Evolutionary conservation across 2,113 vertebrate genomes (phyloP).

Genomic region (Rana temporaria): DNA sequence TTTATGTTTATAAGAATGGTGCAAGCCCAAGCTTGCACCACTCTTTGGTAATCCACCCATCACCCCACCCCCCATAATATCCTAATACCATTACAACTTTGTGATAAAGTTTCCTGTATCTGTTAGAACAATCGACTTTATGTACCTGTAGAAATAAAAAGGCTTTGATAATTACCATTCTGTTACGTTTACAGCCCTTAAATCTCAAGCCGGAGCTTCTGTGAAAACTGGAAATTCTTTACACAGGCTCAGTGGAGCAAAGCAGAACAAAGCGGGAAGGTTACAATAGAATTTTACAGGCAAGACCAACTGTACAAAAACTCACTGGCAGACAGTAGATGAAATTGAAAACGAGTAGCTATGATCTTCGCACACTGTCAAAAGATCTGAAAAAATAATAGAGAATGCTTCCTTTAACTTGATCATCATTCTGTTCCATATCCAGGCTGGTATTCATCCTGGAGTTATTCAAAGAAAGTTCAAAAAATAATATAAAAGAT

Average conservation of each 20-base stretch:
- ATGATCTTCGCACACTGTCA: constrained; percentile 8
- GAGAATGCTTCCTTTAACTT: background rate
- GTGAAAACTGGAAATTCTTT: background rate
- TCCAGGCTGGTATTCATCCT: background rate
- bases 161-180: background rate
- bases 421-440: constrained; percentile 3
- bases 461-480: background rate
- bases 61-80: no score
- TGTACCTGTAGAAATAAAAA: background rate
- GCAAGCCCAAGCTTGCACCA: no score
- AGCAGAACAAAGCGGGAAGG: background rate
- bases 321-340: background rate
- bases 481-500: background rate
- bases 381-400: background rate
- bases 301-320: constrained; percentile 2
- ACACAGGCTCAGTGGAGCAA: background rate
- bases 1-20: no score
- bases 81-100: no score
- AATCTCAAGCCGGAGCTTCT: background rate
- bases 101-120: no score
- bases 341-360: constrained; percentile 18
- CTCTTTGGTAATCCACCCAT: no score
- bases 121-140: background rate
- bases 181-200: background rate
- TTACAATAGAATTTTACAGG: constrained; percentile 25